Evolutionary conservation across 2,797 vertebrate species (phyloP).

Genomic region (Acrocephalus scirpaceus): DNA sequence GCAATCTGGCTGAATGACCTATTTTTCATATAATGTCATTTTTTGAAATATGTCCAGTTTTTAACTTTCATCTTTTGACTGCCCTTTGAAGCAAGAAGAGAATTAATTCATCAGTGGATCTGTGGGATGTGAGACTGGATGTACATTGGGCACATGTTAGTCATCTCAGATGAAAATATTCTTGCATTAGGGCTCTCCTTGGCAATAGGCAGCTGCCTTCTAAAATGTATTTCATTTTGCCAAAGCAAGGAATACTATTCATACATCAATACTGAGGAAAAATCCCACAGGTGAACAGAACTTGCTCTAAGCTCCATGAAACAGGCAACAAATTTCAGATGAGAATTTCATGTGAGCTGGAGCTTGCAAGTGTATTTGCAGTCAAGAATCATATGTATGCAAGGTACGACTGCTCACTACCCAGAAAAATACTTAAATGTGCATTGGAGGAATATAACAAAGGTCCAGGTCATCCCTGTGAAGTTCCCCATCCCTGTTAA

Average conservation of each 20-base stretch:
- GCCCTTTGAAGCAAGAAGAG: conserved; percentile 43
- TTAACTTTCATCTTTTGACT: conserved; percentile 60
- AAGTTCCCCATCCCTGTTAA: neutral
- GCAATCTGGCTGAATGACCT: conserved; percentile 26
- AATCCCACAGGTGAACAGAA: conserved; percentile 44
- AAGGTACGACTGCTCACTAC: neutral
- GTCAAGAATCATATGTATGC: neutral
- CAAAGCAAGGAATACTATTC: conserved; percentile 58
- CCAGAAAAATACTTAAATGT: neutral
- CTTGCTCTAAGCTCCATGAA: conserved; percentile 17
- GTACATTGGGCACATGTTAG: conserved; percentile 48
- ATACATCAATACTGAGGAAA: neutral
- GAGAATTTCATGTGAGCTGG: neutral
- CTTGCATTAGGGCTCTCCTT: conserved; percentile 28
- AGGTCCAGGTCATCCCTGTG: neutral
- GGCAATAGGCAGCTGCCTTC: conserved; percentile 54
- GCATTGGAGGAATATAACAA: neutral
- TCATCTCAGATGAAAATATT: conserved; percentile 64
- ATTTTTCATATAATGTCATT: conserved; percentile 40
- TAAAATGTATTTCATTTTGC: conserved; percentile 2
- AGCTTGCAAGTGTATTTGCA: neutral
- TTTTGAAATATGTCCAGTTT: conserved; percentile 51
- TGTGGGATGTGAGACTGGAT: conserved; percentile 51
- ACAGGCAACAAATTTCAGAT: conserved; percentile 5
- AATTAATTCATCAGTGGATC: conserved; percentile 54